Percentiles rank a stretch among this genome's conserved stretches.
Conservation (phyloP, 1,140 invertebrate genomes). For the Lasioglossum baleicum region DNA sequence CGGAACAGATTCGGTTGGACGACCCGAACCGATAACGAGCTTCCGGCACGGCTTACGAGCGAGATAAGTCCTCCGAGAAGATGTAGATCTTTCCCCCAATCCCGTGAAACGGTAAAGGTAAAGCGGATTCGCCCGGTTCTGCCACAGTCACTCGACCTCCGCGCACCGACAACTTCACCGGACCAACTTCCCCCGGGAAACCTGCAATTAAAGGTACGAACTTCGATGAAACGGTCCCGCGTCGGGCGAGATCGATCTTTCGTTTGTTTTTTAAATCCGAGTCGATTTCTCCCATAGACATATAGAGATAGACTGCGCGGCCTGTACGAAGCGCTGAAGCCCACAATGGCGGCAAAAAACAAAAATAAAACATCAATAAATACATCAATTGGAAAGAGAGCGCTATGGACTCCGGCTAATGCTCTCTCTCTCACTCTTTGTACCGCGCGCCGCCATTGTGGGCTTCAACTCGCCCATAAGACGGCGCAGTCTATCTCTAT, state of each 20-base stretch:
- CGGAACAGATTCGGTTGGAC: background rate
- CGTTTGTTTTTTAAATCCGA: background rate
- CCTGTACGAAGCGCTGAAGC: too few relatives aligned
- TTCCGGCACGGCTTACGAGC: background rate
- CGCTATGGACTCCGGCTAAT: too few relatives aligned
- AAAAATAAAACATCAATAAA: too few relatives aligned
- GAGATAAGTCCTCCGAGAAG: background rate
- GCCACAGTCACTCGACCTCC: background rate
- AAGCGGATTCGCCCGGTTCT: background rate
- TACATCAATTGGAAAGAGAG: too few relatives aligned
- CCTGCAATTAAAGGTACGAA: background rate
- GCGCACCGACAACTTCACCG: background rate
- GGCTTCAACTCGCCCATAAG: too few relatives aligned
- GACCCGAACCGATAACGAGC: background rate
- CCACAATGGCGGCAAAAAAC: too few relatives aligned
- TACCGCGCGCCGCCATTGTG: too few relatives aligned
- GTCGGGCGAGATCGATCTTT: background rate
- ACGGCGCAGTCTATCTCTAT: too few relatives aligned
- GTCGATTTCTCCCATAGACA: background rate
- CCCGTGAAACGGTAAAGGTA: background rate
- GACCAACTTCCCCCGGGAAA: background rate
- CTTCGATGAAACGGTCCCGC: background rate
- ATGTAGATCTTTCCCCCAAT: background rate
- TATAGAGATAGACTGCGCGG: too few relatives aligned
- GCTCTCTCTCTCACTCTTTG: too few relatives aligned